A percentile compares a stretch with the other conserved stretches of the same genome.
These are phyloP conservation scores for Pungitius pungitius DNA, from an alignment of 2,113 vertebrate species.

Conservation along the genomic window DNA sequence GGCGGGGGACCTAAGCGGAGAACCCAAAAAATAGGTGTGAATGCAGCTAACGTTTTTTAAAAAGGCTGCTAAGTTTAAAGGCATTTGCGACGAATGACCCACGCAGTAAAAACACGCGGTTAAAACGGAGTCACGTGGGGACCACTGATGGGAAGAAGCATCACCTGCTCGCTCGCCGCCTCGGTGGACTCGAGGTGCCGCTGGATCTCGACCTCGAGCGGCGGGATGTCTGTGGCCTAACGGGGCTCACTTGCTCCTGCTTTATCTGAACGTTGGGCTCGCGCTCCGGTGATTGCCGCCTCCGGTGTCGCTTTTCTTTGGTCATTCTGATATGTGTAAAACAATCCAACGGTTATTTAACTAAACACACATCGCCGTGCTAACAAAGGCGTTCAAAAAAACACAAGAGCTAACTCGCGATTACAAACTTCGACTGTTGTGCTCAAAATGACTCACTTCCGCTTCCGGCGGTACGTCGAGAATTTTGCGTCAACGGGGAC, in stretches of 20 bases:
- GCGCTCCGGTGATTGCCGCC: conserved; percentile 70
- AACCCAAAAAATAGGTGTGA: conserved; percentile 2
- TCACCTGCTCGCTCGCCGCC: conserved; percentile 73
- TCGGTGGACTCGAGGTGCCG: conserved; percentile 71
- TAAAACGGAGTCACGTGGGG: neutral
- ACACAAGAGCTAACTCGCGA: conserved; percentile 28
- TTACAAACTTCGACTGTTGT: conserved; percentile 39
- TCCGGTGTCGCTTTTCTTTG: conserved; percentile 75
- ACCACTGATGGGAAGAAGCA: neutral
- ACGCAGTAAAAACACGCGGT: neutral
- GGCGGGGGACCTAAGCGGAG: conserved; percentile 81
- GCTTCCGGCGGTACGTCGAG: conserved; percentile 43
- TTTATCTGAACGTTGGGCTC: conserved; percentile 77
- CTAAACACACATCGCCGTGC: conserved; percentile 16
- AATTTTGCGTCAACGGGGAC: neutral
- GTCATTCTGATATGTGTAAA: conserved; percentile 62
- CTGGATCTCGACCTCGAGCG: conserved; percentile 78
- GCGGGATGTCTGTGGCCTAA: conserved; percentile 76
- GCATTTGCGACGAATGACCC: too few relatives aligned
- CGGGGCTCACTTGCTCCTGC: conserved; percentile 77
- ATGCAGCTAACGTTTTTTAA: neutral
- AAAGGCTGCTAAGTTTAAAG: too few relatives aligned
- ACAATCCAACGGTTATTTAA: neutral
- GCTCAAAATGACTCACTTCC: conserved; percentile 46
- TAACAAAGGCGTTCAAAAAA: neutral